Evolutionary conservation across 23 tunicate species (phyloP).

Genomic region (Trididemnum clinides): DNA sequence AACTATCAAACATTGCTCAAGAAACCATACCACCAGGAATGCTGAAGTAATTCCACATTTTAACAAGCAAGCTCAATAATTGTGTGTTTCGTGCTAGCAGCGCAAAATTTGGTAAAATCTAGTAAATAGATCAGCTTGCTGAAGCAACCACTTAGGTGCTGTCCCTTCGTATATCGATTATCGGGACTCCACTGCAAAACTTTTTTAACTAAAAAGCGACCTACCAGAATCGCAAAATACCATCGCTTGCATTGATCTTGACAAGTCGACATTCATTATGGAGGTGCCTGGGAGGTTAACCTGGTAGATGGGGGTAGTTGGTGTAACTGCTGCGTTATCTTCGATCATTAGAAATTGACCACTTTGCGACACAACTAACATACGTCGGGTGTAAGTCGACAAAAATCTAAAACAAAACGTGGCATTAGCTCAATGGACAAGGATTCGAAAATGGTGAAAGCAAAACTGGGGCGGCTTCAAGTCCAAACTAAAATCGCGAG

Average conservation of each 20-base stretch:
- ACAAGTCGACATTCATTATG: constrained; percentile 52
- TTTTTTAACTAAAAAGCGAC: not conserved
- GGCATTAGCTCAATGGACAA: not conserved
- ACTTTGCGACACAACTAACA: constrained; percentile 72
- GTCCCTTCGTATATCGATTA: no score
- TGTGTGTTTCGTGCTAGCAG: no score
- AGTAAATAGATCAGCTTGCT: no score
- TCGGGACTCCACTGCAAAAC: no score
- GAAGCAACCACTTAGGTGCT: no score
- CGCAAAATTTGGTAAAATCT: not conserved
- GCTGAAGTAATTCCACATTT: no score
- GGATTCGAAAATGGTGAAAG: no score
- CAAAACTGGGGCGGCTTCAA: no score
- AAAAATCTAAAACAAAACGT: constrained; percentile 51
- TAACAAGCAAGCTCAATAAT: no score
- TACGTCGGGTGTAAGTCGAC: constrained; percentile 81
- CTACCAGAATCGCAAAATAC: constrained; percentile 83
- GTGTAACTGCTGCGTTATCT: constrained; percentile 88
- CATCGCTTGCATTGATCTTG: constrained; percentile 79
- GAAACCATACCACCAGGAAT: no score
- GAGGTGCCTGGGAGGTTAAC: constrained; percentile 64
- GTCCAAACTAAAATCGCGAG: no score
- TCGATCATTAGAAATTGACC: constrained; percentile 94
- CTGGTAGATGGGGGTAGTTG: constrained; percentile 90
- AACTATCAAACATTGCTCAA: no score